phyloP scores from a whole-genome alignment of 2,113 vertebrate species.

The Hoplias malabaricus region DNA sequence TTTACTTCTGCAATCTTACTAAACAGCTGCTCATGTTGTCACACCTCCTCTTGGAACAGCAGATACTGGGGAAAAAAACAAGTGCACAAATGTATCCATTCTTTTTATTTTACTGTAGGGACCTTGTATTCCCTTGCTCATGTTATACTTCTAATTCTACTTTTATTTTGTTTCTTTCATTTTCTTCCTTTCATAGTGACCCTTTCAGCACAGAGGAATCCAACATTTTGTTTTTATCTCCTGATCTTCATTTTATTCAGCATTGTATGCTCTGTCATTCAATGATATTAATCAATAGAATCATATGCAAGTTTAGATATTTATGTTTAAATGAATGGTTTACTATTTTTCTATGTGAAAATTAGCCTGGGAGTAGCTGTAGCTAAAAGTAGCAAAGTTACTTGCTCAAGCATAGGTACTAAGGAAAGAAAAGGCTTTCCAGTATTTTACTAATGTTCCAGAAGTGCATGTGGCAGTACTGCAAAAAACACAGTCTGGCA shows the following conservation, averaged over 20 bases:
- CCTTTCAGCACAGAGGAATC: neutral
- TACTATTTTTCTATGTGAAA: no score
- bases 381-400: no score
- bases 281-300: no score
- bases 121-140: neutral
- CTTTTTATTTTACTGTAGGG: neutral
- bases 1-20: constrained; percentile 41
- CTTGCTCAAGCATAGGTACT: no score
- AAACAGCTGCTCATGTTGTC: constrained; percentile 13
- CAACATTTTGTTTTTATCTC: neutral
- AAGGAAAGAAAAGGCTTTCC: no score
- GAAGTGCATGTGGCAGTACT: no score
- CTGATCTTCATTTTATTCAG: neutral
- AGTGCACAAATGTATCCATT: neutral
- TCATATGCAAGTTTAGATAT: no score
- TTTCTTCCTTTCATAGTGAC: neutral
- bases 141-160: no score
- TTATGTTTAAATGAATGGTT: no score
- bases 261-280: neutral
- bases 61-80: neutral
- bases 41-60: constrained; percentile 10
- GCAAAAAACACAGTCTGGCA: no score
- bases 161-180: neutral
- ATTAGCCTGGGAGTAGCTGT: no score
- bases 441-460: no score